Conservation (phyloP, 2,113 vertebrate genomes). For the Peromyscus polionotus region DNA sequence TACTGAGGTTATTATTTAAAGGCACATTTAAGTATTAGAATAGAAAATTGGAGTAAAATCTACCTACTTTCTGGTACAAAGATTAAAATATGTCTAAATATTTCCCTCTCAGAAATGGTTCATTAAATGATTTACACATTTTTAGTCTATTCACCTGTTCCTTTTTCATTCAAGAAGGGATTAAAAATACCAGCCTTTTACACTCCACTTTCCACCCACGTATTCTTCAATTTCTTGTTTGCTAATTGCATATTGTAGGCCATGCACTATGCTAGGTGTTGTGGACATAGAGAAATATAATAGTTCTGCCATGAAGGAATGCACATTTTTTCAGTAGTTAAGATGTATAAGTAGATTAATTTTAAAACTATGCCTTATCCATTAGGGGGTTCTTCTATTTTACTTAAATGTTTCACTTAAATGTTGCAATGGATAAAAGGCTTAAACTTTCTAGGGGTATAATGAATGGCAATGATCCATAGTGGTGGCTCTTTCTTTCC, state of each 20-base stretch:
- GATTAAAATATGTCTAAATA: slow-evolving; percentile 72
- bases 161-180: slow-evolving; percentile 37
- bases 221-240: slow-evolving; percentile 25
- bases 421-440: not conserved
- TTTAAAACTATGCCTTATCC: slow-evolving; percentile 1
- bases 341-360: slow-evolving; percentile 45
- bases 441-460: not conserved
- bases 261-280: not conserved
- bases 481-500: fast-evolving
- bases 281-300: slow-evolving; percentile 43
- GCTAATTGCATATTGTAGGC: not conserved
- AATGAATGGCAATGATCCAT: not conserved
- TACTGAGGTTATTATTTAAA: slow-evolving; percentile 58
- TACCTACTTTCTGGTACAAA: slow-evolving; percentile 53
- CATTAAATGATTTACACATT: slow-evolving; percentile 53
- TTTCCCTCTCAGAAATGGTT: slow-evolving; percentile 57
- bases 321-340: not conserved
- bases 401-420: slow-evolving; percentile 20
- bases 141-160: slow-evolving; percentile 26
- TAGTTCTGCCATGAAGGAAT: not conserved
- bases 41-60: slow-evolving; percentile 64
- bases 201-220: not conserved
- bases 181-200: not conserved
- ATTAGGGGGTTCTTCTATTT: not conserved
- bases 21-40: slow-evolving; percentile 61